Percentiles rank a stretch among this genome's conserved stretches.
Conservation (phyloP, 2,888 invertebrate genomes). For the Drosophila suboccidentalis region DNA sequence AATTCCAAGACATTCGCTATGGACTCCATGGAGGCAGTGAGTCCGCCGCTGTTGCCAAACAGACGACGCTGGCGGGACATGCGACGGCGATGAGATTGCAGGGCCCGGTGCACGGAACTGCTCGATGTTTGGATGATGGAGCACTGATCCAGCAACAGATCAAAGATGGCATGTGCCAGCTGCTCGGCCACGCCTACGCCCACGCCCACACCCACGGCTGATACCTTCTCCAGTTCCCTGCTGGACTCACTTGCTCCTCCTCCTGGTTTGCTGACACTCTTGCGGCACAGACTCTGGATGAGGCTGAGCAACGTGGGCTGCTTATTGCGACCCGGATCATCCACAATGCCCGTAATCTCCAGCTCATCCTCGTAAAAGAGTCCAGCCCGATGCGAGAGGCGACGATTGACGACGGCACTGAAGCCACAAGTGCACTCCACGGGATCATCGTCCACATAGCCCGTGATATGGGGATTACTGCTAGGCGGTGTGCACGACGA, state of each 20-base stretch:
- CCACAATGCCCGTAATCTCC: constrained; percentile 96
- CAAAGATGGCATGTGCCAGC: constrained; percentile 88
- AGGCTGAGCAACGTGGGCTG: constrained; percentile 87
- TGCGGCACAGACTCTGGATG: constrained; percentile 82
- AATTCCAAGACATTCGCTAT: constrained; percentile 89
- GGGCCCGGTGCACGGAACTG: constrained; percentile 89
- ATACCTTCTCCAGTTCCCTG: constrained; percentile 46
- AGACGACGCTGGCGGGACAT: constrained; percentile 74
- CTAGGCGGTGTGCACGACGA: constrained; percentile 81
- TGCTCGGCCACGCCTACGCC: constrained; percentile 52
- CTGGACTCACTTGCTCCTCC: neutral
- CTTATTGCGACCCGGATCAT: constrained; percentile 90
- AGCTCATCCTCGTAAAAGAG: constrained; percentile 99
- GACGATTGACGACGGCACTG: constrained; percentile 96
- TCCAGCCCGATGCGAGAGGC: constrained; percentile 94
- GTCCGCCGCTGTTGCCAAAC: constrained; percentile 58
- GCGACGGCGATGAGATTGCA: constrained; percentile 85
- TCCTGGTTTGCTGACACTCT: constrained; percentile 29
- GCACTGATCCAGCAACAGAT: constrained; percentile 92
- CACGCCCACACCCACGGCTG: constrained; percentile 9
- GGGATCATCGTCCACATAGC: constrained; percentile 91
- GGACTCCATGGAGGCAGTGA: constrained; percentile 71
- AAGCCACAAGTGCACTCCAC: constrained; percentile 98
- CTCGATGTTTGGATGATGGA: constrained; percentile 90
- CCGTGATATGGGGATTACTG: constrained; percentile 83